phyloP scores from a whole-genome alignment of 1,140 invertebrate species.

The Drosophila kurseongensis region DNA sequence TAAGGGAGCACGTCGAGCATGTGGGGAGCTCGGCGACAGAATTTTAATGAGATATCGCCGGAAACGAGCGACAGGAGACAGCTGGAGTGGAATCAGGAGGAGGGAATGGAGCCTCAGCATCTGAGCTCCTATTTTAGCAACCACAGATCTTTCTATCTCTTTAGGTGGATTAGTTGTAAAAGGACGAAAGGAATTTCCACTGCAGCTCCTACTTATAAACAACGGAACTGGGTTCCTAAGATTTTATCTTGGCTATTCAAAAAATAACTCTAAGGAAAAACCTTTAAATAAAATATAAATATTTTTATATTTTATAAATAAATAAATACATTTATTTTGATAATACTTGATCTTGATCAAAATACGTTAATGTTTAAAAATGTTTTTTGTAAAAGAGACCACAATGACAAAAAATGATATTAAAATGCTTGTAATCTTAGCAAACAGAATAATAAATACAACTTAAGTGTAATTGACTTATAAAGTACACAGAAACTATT shows the following conservation, averaged over 20 bases:
- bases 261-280: not conserved
- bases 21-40: slow-evolving; percentile 44
- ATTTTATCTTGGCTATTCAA: not conserved
- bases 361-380: too few relatives aligned
- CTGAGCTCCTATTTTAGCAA: slow-evolving; percentile 44
- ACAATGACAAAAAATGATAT: too few relatives aligned
- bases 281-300: not conserved
- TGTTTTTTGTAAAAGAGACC: too few relatives aligned
- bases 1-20: slow-evolving; percentile 53
- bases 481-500: too few relatives aligned
- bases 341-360: too few relatives aligned
- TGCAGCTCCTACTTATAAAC: not conserved
- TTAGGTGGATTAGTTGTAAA: not conserved
- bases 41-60: slow-evolving; percentile 78
- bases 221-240: not conserved
- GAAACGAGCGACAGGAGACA: slow-evolving; percentile 27
- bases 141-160: slow-evolving; percentile 4
- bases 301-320: too few relatives aligned
- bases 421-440: too few relatives aligned
- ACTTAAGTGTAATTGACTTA: too few relatives aligned
- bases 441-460: too few relatives aligned
- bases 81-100: slow-evolving; percentile 6
- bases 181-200: not conserved
- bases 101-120: not conserved
- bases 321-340: too few relatives aligned